Base-by-base conservation (phyloP, 2,888 invertebrate species). In the Bellardia pandia region DNA sequence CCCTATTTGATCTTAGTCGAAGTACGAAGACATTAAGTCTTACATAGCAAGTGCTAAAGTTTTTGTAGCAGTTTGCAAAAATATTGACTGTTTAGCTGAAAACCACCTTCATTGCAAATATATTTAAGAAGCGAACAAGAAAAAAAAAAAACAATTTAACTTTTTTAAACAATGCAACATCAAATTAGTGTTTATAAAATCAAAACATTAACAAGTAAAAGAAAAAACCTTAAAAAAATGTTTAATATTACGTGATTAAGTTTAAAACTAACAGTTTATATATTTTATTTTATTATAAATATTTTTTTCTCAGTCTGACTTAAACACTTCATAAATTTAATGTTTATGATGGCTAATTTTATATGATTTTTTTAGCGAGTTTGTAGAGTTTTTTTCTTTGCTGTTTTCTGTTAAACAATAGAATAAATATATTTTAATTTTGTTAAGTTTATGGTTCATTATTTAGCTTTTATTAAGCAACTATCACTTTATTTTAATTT, bases 1-100 rank as follows among this genome's bases (percentile, higher is more conserved):
- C 66, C 76, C 84, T 74, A 64, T 85, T 86, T 86, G 83, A 81
- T 58, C 69, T 81, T 30, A 56, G 16, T 68, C 23, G 23, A 11
- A 42, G 40, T 11, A 3, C 9, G 9, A 58, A 56, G 16, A 51
- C 23, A 72, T 81, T 72, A 58, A 66, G 45, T 14, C 45, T 62
- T 53, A 8, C 23, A 23, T 23, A 77, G 48, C 81, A 72, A 81
- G 81, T 81, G 76, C 51, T 71, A 69, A 72, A 64, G 45, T 30
- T 62, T 48, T 75, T 33, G 11, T 14, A 14, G 14, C n/a, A 23
- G 16, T n/a, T 33, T 33, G 53, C 23, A 23, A 53, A 16, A 33
- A 33, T 82, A 76, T 83, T 53, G 6, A 37, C 14, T 37, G 13
- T 68, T 81, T 45, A 76, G n/a, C 11, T 58, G 14, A 80, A 75